Evolutionary conservation across 2,888 invertebrate genomes (phyloP).

Genomic region (Odontomyia ornata): DNA sequence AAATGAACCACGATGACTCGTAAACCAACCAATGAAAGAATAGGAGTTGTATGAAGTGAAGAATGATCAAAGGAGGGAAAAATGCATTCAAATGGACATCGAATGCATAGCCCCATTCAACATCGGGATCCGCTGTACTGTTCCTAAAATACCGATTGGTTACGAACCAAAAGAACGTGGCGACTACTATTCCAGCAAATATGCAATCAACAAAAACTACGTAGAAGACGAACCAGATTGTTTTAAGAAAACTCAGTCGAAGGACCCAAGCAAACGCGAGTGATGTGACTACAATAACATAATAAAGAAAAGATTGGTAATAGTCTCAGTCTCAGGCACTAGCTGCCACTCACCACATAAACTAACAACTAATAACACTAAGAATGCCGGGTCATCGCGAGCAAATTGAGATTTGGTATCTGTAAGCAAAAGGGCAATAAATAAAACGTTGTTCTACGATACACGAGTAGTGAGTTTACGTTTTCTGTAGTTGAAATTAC

Average conservation of each 20-base stretch:
- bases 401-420: slow-evolving; percentile 99
- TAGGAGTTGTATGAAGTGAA: slow-evolving; percentile 92
- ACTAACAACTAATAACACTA: slow-evolving; percentile 88
- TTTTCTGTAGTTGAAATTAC: slow-evolving; percentile 97
- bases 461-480: slow-evolving; percentile 69
- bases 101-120: slow-evolving; percentile 99
- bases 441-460: not conserved
- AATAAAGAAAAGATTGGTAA: not conserved
- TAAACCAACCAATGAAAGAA: slow-evolving; percentile 85
- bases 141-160: slow-evolving; percentile 61
- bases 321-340: slow-evolving; percentile 1
- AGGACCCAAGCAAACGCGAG: slow-evolving; percentile 85
- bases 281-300: slow-evolving; percentile 79
- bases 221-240: slow-evolving; percentile 86
- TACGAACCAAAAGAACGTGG: slow-evolving; percentile 88
- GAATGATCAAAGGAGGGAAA: slow-evolving; percentile 92
- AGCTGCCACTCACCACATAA: slow-evolving; percentile 72
- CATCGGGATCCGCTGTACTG: slow-evolving; percentile 64
- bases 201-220: slow-evolving; percentile 96
- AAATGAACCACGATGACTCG: slow-evolving; percentile 75
- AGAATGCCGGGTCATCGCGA: slow-evolving; percentile 97
- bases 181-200: slow-evolving; percentile 84
- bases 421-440: slow-evolving; percentile 64
- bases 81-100: slow-evolving; percentile 99
- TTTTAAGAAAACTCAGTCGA: slow-evolving; percentile 73